Conservation (phyloP, 2,888 invertebrate genomes). For the Anthophora plumipes region DNA sequence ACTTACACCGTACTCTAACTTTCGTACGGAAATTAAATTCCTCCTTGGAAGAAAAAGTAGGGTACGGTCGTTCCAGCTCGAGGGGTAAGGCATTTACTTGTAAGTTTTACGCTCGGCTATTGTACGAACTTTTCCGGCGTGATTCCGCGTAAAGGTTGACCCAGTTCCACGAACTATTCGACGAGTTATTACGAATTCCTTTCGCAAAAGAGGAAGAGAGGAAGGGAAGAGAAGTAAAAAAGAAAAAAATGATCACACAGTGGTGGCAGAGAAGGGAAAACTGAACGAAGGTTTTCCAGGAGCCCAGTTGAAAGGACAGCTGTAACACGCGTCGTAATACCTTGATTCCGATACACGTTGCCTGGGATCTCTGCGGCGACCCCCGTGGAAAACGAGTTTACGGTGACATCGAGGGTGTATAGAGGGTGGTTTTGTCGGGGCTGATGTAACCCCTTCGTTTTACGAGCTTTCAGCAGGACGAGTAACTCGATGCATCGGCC, state of each 20-base stretch:
- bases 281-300: not conserved
- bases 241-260: not conserved
- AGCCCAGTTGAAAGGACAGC: conserved; percentile 29
- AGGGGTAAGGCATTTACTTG: conserved; percentile 24
- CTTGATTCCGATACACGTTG: conserved; percentile 50
- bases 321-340: conserved; percentile 37
- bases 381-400: conserved; percentile 46
- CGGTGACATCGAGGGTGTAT: conserved; percentile 42
- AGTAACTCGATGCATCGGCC: conserved; percentile 45
- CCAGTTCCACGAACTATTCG: conserved; percentile 46
- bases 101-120: conserved; percentile 52
- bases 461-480: conserved; percentile 58
- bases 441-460: conserved; percentile 64
- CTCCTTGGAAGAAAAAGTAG: not conserved
- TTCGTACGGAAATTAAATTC: conserved; percentile 47
- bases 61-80: not conserved
- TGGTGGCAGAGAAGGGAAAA: conserved; percentile 6
- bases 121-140: conserved; percentile 28
- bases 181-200: conserved; percentile 55
- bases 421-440: conserved; percentile 37
- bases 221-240: not conserved
- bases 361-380: conserved; percentile 2
- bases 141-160: conserved; percentile 40
- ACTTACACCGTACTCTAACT: not conserved
- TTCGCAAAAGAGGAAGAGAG: conserved; percentile 1